phyloP scores from a whole-genome alignment of 2,113 vertebrate species.

The Sprattus sprattus region DNA sequence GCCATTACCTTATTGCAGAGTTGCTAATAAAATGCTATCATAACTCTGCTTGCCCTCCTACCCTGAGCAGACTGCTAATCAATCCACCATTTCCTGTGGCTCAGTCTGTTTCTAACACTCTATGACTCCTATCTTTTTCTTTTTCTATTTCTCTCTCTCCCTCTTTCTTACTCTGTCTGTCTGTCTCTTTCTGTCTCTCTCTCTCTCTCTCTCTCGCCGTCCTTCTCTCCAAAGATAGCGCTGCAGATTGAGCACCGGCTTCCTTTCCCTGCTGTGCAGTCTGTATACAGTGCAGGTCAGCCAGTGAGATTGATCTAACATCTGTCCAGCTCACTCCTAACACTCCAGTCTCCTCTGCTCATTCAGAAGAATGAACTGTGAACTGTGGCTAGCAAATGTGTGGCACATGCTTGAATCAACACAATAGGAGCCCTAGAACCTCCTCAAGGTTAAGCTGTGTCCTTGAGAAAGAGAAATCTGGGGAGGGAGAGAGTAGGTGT shows the following conservation, averaged over 20 bases:
- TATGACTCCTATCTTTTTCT: background rate
- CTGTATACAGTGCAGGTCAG: slow-evolving; percentile 32
- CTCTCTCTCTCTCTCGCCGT: background rate
- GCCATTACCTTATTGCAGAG: background rate
- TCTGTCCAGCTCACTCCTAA: slow-evolving; percentile 6
- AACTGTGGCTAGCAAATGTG: background rate
- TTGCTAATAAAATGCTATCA: background rate
- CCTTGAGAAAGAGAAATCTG: too few species aligned
- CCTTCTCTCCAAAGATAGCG: background rate
- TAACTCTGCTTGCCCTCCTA: background rate
- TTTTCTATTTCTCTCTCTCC: background rate
- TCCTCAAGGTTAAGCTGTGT: background rate
- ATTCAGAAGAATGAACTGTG: background rate
- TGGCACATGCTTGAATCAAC: background rate
- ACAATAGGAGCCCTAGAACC: background rate
- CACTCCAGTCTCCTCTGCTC: background rate
- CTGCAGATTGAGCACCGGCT: background rate
- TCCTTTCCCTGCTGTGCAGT: slow-evolving; percentile 28
- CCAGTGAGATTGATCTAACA: slow-evolving; percentile 35
- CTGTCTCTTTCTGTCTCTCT: background rate
- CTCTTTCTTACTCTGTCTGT: background rate
- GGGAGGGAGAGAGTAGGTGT: background rate
- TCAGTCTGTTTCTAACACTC: background rate
- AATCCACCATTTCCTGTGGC: background rate
- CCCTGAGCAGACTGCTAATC: background rate